Evolutionary conservation across 2,797 vertebrate genomes (phyloP).

Genomic region (Aeoliscus strigatus): DNA sequence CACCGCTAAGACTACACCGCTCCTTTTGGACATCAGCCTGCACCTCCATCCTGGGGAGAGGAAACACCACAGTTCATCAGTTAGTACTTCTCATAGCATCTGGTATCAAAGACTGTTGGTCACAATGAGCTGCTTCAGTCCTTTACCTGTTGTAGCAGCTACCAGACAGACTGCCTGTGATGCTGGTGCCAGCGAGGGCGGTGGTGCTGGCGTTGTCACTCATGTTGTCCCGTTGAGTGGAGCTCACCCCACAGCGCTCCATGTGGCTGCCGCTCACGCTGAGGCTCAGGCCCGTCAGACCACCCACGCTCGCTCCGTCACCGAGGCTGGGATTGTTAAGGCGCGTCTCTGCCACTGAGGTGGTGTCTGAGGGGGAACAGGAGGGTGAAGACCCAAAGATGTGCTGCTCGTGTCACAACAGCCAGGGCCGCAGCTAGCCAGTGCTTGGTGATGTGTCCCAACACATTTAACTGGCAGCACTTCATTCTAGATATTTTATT

Average conservation of each 20-base stretch:
- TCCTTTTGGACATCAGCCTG: constrained; percentile 98
- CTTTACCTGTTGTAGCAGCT: constrained; percentile 94
- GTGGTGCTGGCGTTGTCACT: constrained; percentile 96
- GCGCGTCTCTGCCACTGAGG: constrained; percentile 93
- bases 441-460: too few species aligned
- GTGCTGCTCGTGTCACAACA: too few species aligned
- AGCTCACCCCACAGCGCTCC: constrained; percentile 85
- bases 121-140: too few species aligned
- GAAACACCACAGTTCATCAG: neutral
- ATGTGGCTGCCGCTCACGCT: constrained; percentile 97
- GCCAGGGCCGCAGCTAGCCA: too few species aligned
- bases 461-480: too few species aligned
- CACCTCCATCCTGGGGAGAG: constrained; percentile 85
- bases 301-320: constrained; percentile 89
- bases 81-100: too few species aligned
- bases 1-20: constrained; percentile 92
- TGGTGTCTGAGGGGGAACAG: constrained; percentile 74
- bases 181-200: constrained; percentile 92
- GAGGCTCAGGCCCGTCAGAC: constrained; percentile 87
- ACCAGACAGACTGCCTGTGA: constrained; percentile 91
- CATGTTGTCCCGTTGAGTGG: constrained; percentile 89
- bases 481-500: too few species aligned
- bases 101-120: too few species aligned
- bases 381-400: too few species aligned
- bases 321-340: constrained; percentile 96